Evolutionary conservation across 2,113 vertebrate species (phyloP), one percentile per base, ranked within the genome.

Genomic region (Passer montanus): DNA sequence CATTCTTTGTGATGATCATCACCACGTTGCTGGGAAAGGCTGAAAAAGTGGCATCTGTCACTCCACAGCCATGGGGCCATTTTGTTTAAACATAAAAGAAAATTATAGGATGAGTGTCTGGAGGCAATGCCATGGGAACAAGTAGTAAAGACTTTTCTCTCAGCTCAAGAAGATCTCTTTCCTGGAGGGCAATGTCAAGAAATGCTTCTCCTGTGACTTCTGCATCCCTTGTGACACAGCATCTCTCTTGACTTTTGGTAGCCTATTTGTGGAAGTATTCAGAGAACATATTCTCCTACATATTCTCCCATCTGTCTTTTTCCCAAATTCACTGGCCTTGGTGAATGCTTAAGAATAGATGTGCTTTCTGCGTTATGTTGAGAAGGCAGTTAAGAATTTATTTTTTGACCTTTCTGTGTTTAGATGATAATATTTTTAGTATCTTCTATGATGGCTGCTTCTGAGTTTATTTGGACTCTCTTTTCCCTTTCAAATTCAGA

Each of bases 321-420:
- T 14, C 72, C 93, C 90, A 88, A 83, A 88, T 69, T 88, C 94
- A 41, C 84, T 96, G 93, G 90, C 83, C 93, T 94, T 87, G 64
- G 60, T 86, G 64, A 52, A 31, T 80, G 44, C 85, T 81, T 66
- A 94, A 94, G 94, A 96, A 95, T 90, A 97, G 94, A 93, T 55
- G 87, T 68, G 66, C 55, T 88, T 90, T 85, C 76, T 91, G 63
- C 27, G 1, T 77, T 93, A 50, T 89, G 43, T 89, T 82, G 59
- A 58, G 86, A 86, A 96, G 49, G 75, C 87, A 96, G 93, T 84
- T 78, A 88, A 74, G 94, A 88, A 59, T 93, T 95, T 96, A 81
- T 97, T 93, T 96, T 96, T 74, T 88, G 94, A 91, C 94, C 94
- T 96, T 93, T 84, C 80, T 84, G 60, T 89, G 70, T 92, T 94